Percentiles rank a stretch among this genome's conserved stretches.
phyloP scores from a whole-genome alignment of 53 echinoderm and acorn worm species.

The Arbacia lixula region DNA sequence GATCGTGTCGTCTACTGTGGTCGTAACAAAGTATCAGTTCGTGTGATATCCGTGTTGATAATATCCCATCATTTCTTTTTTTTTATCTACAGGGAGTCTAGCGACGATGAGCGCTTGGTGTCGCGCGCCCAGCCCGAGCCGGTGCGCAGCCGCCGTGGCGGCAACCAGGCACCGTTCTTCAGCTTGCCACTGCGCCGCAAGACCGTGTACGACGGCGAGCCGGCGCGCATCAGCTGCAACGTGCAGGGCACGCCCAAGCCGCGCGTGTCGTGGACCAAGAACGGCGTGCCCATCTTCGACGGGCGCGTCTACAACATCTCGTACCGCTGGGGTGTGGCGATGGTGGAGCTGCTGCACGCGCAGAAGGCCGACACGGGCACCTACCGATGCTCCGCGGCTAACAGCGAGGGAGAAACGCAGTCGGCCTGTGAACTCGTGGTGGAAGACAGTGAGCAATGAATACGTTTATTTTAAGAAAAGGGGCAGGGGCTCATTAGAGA shows the following conservation, averaged over 20 bases:
- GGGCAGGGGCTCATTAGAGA: too few relatives aligned
- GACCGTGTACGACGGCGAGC: conserved; percentile 78
- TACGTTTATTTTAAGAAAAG: too few relatives aligned
- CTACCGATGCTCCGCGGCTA: conserved; percentile 80
- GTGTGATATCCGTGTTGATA: too few relatives aligned
- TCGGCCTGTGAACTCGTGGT: conserved; percentile 91
- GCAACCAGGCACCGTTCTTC: conserved; percentile 82
- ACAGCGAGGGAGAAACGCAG: conserved; percentile 79
- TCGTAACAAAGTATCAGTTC: too few relatives aligned
- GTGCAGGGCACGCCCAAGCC: conserved; percentile 91
- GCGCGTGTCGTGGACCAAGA: conserved; percentile 86
- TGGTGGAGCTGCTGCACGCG: conserved; percentile 70
- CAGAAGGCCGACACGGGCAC: conserved; percentile 84
- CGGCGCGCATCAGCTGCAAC: conserved; percentile 85
- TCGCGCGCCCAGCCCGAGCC: conserved; percentile 24
- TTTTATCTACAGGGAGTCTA: conserved; percentile 82
- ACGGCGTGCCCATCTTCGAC: conserved; percentile 75
- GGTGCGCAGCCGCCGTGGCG: conserved; percentile 20
- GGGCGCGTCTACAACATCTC: conserved; percentile 75
- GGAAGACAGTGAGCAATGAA: conserved; percentile 95
- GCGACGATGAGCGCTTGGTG: conserved; percentile 73
- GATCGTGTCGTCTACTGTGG: too few relatives aligned
- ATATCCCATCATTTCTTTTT: too few relatives aligned
- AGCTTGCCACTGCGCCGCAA: conserved; percentile 99
- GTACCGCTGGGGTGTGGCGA: conserved; percentile 83